Base-by-base conservation (phyloP, 1,140 invertebrate species). In the Macrostomum lignano region DNA sequence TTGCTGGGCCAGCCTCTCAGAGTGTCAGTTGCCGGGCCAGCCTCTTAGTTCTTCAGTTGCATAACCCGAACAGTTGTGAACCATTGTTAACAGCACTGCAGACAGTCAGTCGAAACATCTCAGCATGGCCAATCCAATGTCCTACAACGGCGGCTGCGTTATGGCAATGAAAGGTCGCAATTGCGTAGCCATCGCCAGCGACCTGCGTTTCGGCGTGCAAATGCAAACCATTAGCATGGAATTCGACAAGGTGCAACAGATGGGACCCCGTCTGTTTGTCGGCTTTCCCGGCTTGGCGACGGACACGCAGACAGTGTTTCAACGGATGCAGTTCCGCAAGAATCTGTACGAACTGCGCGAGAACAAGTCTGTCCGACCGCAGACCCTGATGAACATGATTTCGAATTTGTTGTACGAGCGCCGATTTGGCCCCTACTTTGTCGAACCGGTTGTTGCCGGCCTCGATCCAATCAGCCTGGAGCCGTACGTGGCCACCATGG, bases 131-230 rank as follows among this genome's bases (percentile, higher is more conserved):
- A 61, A 55, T 51, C 88, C 88, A 55, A 59, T 86, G 46, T 61
- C 69, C 1, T 93, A 94, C 48, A 96, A 94, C 64, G 91, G 88
- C 39, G 78, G 84, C 40, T 77, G 77, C 30, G 72, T 94, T 41
- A 70, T 98, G 43, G 91, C 86, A 21, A 98, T 98, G 91, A 81
- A 74, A 48, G 88, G 91, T 2, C 79, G 93, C 45, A 69, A 91
- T 42, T 96, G 88, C 61, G 84, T 96, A 15, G 84, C 84, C 3
- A 94, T 98, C 48, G 88, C 84, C 11, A 68, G 78, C 4, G 91
- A 98, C 61, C 70, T 73, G 44, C 66, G 84, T 42, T 84, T 79
- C 55, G 84, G 84, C 47, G 69, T 86, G 35, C 77, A 86, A 55
- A 52, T 62, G 0, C 72, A 75, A 55, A 88, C 81, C 1, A 67